Conservation (phyloP, 2,113 vertebrate species). For the Podilymbus podiceps region DNA sequence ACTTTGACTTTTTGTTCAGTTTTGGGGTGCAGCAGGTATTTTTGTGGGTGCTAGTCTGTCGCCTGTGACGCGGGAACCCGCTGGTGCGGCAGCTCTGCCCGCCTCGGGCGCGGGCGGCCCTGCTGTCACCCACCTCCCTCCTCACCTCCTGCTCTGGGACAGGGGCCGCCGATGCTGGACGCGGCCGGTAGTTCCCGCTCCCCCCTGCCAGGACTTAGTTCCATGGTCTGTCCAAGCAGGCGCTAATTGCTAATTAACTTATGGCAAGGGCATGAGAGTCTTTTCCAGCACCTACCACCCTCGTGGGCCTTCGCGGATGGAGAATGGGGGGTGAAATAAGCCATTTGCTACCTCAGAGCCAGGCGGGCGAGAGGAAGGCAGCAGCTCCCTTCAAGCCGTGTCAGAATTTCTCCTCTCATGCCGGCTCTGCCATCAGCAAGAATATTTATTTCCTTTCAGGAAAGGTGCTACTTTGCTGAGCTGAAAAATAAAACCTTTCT, state of each 20-base stretch:
- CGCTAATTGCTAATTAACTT: not conserved
- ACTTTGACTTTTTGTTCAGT: not conserved
- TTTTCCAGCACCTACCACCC: not conserved
- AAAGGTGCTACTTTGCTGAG: slow-evolving; percentile 2
- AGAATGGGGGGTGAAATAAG: not conserved
- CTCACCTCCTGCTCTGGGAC: not conserved
- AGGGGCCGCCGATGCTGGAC: not conserved
- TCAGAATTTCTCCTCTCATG: not conserved
- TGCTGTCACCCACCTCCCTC: not conserved
- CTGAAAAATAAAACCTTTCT: slow-evolving; percentile 27
- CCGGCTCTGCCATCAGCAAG: slow-evolving; percentile 21
- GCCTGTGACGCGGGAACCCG: rapidly evolving
- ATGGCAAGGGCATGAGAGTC: not conserved
- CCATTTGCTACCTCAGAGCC: not conserved
- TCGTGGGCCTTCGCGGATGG: not conserved
- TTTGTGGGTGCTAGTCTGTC: rapidly evolving
- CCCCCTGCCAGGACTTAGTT: not conserved
- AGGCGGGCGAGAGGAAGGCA: not conserved
- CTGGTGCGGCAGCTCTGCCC: no score
- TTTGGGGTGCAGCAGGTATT: not conserved
- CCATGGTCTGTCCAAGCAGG: not conserved
- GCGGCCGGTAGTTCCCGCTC: not conserved
- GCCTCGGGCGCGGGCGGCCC: rapidly evolving
- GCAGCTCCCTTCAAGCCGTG: not conserved
- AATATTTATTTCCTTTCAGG: slow-evolving; percentile 48